Evolutionary conservation across 2,888 invertebrate species (phyloP).

Genomic region (Campoletis raptor): DNA sequence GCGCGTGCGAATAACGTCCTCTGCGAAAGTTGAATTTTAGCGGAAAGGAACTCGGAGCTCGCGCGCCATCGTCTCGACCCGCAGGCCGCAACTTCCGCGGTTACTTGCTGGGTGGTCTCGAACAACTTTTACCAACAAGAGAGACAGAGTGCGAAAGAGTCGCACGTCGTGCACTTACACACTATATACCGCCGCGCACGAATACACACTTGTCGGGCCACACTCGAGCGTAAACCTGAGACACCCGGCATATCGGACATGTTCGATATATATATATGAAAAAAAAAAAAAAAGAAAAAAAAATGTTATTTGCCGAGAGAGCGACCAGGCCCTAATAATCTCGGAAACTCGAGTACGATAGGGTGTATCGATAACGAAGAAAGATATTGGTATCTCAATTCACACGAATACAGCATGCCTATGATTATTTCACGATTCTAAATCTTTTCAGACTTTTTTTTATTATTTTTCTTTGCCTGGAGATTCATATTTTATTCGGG

Average conservation of each 20-base stretch:
- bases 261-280: conserved; percentile 21
- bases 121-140: conserved; percentile 53
- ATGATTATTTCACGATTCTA: neutral
- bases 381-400: conserved; percentile 54
- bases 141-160: conserved; percentile 29
- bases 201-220: conserved; percentile 24
- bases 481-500: too few species aligned
- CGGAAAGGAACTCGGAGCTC: conserved; percentile 35
- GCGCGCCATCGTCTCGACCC: conserved; percentile 60
- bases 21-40: conserved; percentile 38
- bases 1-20: conserved; percentile 57
- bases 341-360: conserved; percentile 66
- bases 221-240: conserved; percentile 61
- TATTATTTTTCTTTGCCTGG: too few species aligned
- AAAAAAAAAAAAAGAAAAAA: neutral
- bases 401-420: conserved; percentile 44
- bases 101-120: conserved; percentile 78
- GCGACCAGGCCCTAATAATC: conserved; percentile 51
- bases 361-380: conserved; percentile 64
- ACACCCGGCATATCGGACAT: conserved; percentile 58
- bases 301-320: conserved; percentile 21
- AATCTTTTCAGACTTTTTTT: neutral
- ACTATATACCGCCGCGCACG: conserved; percentile 6
- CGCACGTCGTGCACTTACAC: conserved; percentile 51
- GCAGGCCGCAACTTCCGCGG: conserved; percentile 78